Base-by-base conservation (phyloP, 2,888 invertebrate genomes). In the Scaptodrosophila latifasciaeformis region DNA sequence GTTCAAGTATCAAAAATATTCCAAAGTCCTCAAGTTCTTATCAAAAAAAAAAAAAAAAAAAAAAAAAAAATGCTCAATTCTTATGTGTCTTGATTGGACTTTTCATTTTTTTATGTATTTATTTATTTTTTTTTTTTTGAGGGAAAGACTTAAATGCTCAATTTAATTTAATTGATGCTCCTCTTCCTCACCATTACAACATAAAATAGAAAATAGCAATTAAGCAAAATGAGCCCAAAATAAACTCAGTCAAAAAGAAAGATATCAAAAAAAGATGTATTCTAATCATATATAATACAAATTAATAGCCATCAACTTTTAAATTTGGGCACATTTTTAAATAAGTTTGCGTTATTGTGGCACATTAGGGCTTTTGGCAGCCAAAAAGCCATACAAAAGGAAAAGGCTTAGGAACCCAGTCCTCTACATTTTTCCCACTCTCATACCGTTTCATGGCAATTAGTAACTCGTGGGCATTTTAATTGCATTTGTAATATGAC, bases 401-500 rank as follows among this genome's bases (percentile, higher is more conserved):
- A 10, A 19, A 31, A 13, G 37, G 35, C 46, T 24, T 24, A 35
- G 6, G 17, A 34, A 5, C 9, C 15, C 21, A 2, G 0, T 13
- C 7, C n/a, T n/a, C 7, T 3, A 5, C 31, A 9, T 31, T 3
- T 12, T n/a, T n/a, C n/a, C n/a, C 9, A 4, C 59, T 49, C 29
- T 54, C 59, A 49, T 27, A 47, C 49, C 54, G 60, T 47, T 71
- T 66, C 67, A 65, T 67, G 72, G 59, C 69, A 77, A 74, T 77
- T 74, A 75, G 75, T 77, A 74, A 70, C 78, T 78, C 76, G 70
- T 78, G 76, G 78, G 76, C 72, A 72, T 76, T 76, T 76, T 78
- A 78, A 76, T 76, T 78, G 78, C 70, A 69, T 71, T 65, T 63
- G 68, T 63, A 67, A 65, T 67, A 59, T 60, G 67, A 53, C 62